Evolutionary conservation across 1,140 invertebrate species (phyloP).

Genomic region (Varroa destructor): DNA sequence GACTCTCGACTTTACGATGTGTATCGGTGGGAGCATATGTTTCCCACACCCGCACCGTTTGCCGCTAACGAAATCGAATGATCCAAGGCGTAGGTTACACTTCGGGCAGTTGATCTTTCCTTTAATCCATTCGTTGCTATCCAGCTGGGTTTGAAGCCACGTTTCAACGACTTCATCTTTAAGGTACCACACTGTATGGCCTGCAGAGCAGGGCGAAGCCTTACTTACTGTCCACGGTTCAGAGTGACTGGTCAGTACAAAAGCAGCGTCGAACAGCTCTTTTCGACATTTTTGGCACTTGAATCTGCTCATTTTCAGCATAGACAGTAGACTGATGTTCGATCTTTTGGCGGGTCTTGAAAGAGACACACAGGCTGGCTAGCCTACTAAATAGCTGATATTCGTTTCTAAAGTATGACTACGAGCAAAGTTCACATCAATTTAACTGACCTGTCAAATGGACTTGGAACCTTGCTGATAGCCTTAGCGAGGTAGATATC

Average conservation of each 20-base stretch:
- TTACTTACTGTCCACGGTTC: constrained; percentile 16
- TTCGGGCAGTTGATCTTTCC: constrained; percentile 50
- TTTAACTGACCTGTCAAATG: too few relatives aligned
- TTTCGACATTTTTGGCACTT: constrained; percentile 33
- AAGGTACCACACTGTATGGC: constrained; percentile 31
- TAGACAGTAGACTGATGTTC: not conserved
- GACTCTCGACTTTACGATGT: constrained; percentile 32
- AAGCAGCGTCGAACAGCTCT: constrained; percentile 28
- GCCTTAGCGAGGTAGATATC: too few relatives aligned
- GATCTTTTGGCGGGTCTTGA: too few relatives aligned
- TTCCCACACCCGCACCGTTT: constrained; percentile 47
- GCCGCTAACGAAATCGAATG: constrained; percentile 51
- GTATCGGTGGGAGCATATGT: constrained; percentile 42
- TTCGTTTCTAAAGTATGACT: too few relatives aligned
- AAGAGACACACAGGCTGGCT: too few relatives aligned
- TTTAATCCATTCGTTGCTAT: constrained; percentile 45
- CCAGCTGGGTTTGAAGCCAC: constrained; percentile 32
- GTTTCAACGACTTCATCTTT: constrained; percentile 29
- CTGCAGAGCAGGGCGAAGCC: not conserved
- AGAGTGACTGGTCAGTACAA: constrained; percentile 28
- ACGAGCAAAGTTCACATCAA: too few relatives aligned
- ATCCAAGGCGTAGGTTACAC: constrained; percentile 48
- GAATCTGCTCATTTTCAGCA: constrained; percentile 27
- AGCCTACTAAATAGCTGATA: too few relatives aligned
- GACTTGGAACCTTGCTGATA: too few relatives aligned